phyloP scores from a whole-genome alignment of 2,113 vertebrate species.

The Sitta europaea region DNA sequence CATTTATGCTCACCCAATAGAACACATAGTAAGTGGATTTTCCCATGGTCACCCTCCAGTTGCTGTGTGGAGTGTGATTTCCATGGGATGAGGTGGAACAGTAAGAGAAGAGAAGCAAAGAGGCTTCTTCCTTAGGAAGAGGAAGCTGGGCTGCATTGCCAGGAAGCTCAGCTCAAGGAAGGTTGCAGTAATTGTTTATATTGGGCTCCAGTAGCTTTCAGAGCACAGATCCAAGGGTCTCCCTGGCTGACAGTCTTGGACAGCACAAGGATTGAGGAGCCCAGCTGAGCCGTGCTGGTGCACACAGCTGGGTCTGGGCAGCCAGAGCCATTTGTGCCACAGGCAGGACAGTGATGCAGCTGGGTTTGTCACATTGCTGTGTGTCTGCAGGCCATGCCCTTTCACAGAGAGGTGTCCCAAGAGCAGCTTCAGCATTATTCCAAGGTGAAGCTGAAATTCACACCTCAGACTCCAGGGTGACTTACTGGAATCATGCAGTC shows the following conservation, averaged over 20 bases:
- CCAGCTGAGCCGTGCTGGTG: not conserved
- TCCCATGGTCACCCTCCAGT: not conserved
- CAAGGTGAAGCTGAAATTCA: not conserved
- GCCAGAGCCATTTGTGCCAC: not conserved
- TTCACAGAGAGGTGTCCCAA: not conserved
- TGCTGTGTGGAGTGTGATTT: not conserved
- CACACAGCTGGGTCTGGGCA: not conserved
- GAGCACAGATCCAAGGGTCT: not conserved
- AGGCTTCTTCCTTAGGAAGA: not conserved
- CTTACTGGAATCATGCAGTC: not conserved
- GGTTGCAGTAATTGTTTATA: not conserved
- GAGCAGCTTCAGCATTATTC: not conserved
- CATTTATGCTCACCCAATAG: slow-evolving; percentile 87
- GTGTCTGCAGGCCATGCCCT: not conserved
- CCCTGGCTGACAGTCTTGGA: not conserved
- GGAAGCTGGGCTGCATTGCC: not conserved
- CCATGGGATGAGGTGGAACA: not conserved
- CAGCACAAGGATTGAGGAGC: not conserved
- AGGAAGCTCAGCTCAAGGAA: not conserved
- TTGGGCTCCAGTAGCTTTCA: not conserved
- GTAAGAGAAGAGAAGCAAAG: not conserved
- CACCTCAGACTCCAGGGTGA: not conserved
- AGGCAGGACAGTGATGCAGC: not conserved
- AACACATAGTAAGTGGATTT: slow-evolving; percentile 81
- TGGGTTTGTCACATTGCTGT: not conserved